phyloP scores from a whole-genome alignment of 2,888 invertebrate genomes.

The Aromia moschata region DNA sequence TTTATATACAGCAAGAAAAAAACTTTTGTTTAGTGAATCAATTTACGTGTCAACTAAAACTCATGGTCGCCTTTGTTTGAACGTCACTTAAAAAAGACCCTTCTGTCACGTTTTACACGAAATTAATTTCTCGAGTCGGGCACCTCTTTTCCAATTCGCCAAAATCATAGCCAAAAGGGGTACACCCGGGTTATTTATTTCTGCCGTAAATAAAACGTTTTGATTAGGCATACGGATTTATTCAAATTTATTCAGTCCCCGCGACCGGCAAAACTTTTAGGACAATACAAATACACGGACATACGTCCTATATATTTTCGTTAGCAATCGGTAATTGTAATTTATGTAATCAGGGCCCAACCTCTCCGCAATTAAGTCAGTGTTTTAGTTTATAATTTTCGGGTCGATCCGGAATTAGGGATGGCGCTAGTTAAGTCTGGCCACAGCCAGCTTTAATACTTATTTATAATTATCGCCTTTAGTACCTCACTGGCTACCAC shows the following conservation, averaged over 20 bases:
- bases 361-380: conserved; percentile 30
- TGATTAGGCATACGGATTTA: conserved; percentile 17
- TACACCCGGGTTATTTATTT: conserved; percentile 4
- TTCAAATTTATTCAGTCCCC: conserved; percentile 26
- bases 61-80: no score
- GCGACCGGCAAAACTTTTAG: conserved; percentile 22
- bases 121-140: no score
- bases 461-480: conserved; percentile 53
- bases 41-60: no score
- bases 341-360: conserved; percentile 46
- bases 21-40: no score
- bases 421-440: conserved; percentile 53
- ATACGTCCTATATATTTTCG: conserved; percentile 31
- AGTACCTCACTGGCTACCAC: conserved; percentile 32
- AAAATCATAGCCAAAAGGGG: no score
- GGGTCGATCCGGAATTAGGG: conserved; percentile 47
- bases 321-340: conserved; percentile 38
- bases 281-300: conserved; percentile 28
- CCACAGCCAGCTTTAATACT: conserved; percentile 46
- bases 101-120: no score
- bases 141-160: no score
- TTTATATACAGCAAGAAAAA: no score
- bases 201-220: conserved; percentile 13
- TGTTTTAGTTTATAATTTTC: conserved; percentile 44
- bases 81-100: no score